These are phyloP conservation scores for Nixonia krombeini DNA, from an alignment of 1,140 invertebrate genomes.

Conservation along the genomic window DNA sequence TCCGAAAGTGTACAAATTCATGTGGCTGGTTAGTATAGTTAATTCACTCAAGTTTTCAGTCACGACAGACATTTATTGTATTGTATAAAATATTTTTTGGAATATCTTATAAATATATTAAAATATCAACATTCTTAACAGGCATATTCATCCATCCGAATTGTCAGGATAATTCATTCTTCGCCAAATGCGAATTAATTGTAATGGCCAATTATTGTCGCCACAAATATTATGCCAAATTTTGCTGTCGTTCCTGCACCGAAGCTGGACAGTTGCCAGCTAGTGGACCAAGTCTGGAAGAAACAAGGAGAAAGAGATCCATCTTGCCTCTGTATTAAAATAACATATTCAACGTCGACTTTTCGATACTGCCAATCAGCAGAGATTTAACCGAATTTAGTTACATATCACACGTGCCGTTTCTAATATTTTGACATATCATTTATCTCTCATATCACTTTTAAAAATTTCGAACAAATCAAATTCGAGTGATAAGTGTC, in stretches of 20 bases:
- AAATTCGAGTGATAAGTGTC: too few species aligned
- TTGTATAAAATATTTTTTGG: background rate
- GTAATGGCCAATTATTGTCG: constrained; percentile 85
- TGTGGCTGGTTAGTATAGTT: constrained; percentile 77
- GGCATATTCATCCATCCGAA: constrained; percentile 81
- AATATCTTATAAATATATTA: too few species aligned
- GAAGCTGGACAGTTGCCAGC: constrained; percentile 81
- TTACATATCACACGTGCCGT: background rate
- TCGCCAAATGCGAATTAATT: constrained; percentile 90
- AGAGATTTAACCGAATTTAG: constrained; percentile 30
- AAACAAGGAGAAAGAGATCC: constrained; percentile 59
- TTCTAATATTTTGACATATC: too few species aligned
- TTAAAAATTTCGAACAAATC: too few species aligned
- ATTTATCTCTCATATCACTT: too few species aligned
- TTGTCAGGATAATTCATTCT: constrained; percentile 90
- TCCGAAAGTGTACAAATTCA: constrained; percentile 76
- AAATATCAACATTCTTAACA: constrained; percentile 52
- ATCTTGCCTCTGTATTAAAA: constrained; percentile 41
- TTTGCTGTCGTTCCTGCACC: constrained; percentile 93
- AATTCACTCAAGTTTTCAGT: constrained; percentile 12
- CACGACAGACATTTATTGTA: constrained; percentile 33
- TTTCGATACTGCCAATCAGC: constrained; percentile 30
- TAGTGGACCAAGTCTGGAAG: constrained; percentile 64
- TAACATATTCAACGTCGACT: constrained; percentile 21
- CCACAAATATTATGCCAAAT: constrained; percentile 91